phyloP scores from a whole-genome alignment of 2,113 vertebrate genomes.

The Calypte anna region DNA sequence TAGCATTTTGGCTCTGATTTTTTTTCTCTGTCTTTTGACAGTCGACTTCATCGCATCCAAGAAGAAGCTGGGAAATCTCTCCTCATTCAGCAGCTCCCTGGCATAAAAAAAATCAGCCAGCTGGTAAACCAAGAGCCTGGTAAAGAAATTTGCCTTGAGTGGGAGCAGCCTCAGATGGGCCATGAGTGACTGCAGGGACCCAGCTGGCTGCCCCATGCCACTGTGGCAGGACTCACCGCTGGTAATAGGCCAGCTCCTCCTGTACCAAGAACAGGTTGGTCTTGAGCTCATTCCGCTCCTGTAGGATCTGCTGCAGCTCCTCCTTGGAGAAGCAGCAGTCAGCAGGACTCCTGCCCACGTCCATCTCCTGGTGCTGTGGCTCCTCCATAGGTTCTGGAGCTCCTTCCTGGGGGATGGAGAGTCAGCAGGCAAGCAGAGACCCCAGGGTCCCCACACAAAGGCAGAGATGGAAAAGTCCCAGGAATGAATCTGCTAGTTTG shows the following conservation, averaged over 20 bases:
- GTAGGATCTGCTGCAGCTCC: conserved; percentile 91
- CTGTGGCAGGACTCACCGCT: conserved; percentile 76
- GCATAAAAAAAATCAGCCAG: not conserved
- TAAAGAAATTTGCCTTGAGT: not conserved
- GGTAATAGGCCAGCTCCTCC: conserved; percentile 94
- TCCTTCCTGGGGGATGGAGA: not conserved
- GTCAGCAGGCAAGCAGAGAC: not conserved
- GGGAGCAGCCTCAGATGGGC: not conserved
- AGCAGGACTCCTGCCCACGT: not conserved
- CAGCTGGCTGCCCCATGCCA: fast-evolving
- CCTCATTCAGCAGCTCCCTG: conserved; percentile 91
- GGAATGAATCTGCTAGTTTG: not conserved
- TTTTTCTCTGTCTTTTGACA: conserved; percentile 86
- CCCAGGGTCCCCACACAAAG: not conserved
- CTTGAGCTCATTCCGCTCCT: conserved; percentile 94
- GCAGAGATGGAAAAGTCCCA: not conserved
- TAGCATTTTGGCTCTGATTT: conserved; percentile 97
- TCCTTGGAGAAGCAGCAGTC: conserved; percentile 87
- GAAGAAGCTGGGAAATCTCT: conserved; percentile 87
- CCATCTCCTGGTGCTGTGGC: not conserved
- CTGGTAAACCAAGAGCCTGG: not conserved
- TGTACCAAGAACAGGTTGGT: conserved; percentile 94
- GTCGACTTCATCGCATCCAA: conserved; percentile 86
- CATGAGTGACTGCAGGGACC: not conserved
- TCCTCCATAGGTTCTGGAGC: fast-evolving